Evolutionary conservation across 1,140 invertebrate species (phyloP).

Genomic region (Heliconius himera): DNA sequence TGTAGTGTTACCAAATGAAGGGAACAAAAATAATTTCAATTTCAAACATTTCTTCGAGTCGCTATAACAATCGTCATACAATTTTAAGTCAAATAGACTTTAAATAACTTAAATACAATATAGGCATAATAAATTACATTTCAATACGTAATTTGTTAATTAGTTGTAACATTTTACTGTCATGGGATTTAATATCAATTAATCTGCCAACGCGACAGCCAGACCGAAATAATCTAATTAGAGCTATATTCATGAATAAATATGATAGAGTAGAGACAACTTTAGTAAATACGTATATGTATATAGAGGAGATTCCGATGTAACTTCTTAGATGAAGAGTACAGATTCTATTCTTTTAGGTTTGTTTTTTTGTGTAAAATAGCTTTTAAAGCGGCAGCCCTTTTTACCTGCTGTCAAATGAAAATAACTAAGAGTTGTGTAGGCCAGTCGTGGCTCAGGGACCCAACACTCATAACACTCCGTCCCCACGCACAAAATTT

Average conservation of each 20-base stretch:
- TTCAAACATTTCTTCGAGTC: background rate
- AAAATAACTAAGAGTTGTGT: too few species aligned
- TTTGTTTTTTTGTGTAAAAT: too few species aligned
- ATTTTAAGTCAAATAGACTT: background rate
- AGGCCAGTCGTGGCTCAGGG: too few species aligned
- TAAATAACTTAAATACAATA: background rate
- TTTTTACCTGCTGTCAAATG: too few species aligned
- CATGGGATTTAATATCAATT: conserved; percentile 12
- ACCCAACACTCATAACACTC: too few species aligned
- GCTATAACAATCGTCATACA: background rate
- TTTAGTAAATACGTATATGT: background rate
- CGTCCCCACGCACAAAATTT: too few species aligned
- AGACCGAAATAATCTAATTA: conserved; percentile 11
- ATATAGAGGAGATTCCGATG: background rate
- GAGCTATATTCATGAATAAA: conserved; percentile 4
- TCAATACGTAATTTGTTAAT: conserved; percentile 7
- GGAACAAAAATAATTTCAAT: too few species aligned
- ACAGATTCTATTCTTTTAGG: background rate
- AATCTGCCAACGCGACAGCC: conserved; percentile 9
- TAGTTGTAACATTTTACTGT: conserved; percentile 8
- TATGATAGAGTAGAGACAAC: background rate
- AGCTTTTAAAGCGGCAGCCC: too few species aligned
- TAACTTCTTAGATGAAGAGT: background rate
- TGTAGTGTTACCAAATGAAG: too few species aligned
- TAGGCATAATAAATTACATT: background rate